phyloP scores from a whole-genome alignment of 2,797 vertebrate species.

The Aulostomus chinensis region DNA sequence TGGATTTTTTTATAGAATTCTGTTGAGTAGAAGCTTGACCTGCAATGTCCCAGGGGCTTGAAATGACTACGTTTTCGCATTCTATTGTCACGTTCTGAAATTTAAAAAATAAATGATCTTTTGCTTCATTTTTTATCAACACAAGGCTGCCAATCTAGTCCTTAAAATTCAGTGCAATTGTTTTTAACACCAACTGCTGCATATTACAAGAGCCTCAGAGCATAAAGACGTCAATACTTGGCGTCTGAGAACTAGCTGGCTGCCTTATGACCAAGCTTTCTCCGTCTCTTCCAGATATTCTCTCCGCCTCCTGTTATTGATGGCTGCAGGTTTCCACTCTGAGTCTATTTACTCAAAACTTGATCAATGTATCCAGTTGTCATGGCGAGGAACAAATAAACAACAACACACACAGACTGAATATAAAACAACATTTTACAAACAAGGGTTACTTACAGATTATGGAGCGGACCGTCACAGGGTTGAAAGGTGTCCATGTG shows the following conservation, averaged over 20 bases:
- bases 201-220: neutral
- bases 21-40: slow-evolving; percentile 2
- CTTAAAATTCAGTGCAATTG: no score
- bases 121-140: no score
- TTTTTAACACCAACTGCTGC: slow-evolving; percentile 12
- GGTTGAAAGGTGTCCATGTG: slow-evolving; percentile 98
- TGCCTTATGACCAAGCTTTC: slow-evolving; percentile 7
- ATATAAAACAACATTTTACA: slow-evolving; percentile 10
- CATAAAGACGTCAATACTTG: slow-evolving; percentile 45
- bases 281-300: slow-evolving; percentile 16
- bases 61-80: neutral
- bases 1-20: slow-evolving; percentile 7
- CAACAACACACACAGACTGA: neutral
- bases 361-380: slow-evolving; percentile 33
- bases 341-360: slow-evolving; percentile 12
- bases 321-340: slow-evolving; percentile 41
- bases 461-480: slow-evolving; percentile 93
- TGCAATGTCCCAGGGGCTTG: neutral
- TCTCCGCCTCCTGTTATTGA: slow-evolving; percentile 26
- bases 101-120: no score
- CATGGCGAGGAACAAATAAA: slow-evolving; percentile 49
- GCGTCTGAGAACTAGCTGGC: slow-evolving; percentile 13
- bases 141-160: no score
- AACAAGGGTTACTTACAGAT: slow-evolving; percentile 85
- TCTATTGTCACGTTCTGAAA: no score